A percentile compares a stretch with the other conserved stretches of the same genome.
Conservation (phyloP, 2,797 vertebrate genomes). For the Rhabdomys pumilio region DNA sequence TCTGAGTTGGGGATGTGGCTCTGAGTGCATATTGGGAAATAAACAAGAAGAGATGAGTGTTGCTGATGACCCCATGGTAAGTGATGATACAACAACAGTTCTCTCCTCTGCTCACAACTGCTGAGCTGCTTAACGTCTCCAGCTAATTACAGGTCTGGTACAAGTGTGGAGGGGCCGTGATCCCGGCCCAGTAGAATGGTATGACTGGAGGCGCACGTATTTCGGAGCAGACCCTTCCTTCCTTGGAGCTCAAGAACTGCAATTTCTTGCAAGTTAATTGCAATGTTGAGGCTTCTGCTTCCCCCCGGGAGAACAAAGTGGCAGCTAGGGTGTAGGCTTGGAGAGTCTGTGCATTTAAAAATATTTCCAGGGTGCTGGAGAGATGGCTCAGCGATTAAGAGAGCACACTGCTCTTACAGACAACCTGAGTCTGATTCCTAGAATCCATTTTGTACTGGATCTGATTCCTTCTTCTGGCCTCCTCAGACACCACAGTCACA, state of each 20-base stretch:
- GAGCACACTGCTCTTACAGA: neutral
- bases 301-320: conserved; percentile 13
- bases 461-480: neutral
- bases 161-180: conserved; percentile 1
- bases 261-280: conserved; percentile 70
- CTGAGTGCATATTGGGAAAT: neutral
- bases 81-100: neutral
- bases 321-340: neutral
- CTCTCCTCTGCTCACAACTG: conserved; percentile 51
- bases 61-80: neutral
- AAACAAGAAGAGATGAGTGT: neutral
- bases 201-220: neutral
- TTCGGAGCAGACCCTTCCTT: conserved; percentile 65
- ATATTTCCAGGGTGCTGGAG: conserved; percentile 10
- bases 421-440: neutral
- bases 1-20: neutral
- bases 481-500: neutral
- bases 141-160: conserved; percentile 69
- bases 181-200: conserved; percentile 1
- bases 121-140: conserved; percentile 69
- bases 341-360: conserved; percentile 53
- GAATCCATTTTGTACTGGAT: neutral
- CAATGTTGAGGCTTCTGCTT: conserved; percentile 39
- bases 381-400: neutral
- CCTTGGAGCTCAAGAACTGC: conserved; percentile 57